Evolutionary conservation across 2,888 invertebrate species (phyloP).

Genomic region (Caenorhabditis doughertyi): DNA sequence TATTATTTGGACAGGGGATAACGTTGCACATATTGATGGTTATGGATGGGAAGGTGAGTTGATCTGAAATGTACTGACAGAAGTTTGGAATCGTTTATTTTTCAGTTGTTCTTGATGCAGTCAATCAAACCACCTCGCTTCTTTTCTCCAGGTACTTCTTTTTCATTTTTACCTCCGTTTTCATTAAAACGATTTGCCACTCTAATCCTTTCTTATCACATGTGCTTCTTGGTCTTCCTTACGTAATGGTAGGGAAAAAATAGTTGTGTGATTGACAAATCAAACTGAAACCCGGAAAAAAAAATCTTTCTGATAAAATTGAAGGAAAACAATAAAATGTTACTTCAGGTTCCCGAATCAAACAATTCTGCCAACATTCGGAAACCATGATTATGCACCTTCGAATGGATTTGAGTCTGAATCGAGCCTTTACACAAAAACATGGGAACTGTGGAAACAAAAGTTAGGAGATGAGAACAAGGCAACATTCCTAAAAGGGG

Average conservation of each 20-base stretch:
- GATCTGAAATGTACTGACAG: background rate
- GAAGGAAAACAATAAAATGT: background rate
- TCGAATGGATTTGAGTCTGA: slow-evolving; percentile 74
- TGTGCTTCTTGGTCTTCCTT: slow-evolving; percentile 51
- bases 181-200: slow-evolving; percentile 46
- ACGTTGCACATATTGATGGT: slow-evolving; percentile 78
- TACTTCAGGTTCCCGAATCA: slow-evolving; percentile 66
- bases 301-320: slow-evolving; percentile 17
- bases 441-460: slow-evolving; percentile 74
- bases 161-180: background rate
- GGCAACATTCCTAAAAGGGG: slow-evolving; percentile 77
- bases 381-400: slow-evolving; percentile 81
- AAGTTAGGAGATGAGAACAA: slow-evolving; percentile 72
- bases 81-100: slow-evolving; percentile 6
- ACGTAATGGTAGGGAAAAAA: slow-evolving; percentile 29
- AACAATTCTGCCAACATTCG: slow-evolving; percentile 77
- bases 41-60: slow-evolving; percentile 75
- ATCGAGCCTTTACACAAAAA: slow-evolving; percentile 65
- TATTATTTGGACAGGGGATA: slow-evolving; percentile 82
- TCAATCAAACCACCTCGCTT: slow-evolving; percentile 66
- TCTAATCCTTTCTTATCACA: slow-evolving; percentile 51
- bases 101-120: slow-evolving; percentile 66
- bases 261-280: slow-evolving; percentile 14
- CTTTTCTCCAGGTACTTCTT: slow-evolving; percentile 58
- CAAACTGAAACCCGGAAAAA: slow-evolving; percentile 33